Percentiles rank a stretch among this genome's conserved stretches.
Conservation (phyloP, 2,888 invertebrate species). For the Rapana venosa region DNA sequence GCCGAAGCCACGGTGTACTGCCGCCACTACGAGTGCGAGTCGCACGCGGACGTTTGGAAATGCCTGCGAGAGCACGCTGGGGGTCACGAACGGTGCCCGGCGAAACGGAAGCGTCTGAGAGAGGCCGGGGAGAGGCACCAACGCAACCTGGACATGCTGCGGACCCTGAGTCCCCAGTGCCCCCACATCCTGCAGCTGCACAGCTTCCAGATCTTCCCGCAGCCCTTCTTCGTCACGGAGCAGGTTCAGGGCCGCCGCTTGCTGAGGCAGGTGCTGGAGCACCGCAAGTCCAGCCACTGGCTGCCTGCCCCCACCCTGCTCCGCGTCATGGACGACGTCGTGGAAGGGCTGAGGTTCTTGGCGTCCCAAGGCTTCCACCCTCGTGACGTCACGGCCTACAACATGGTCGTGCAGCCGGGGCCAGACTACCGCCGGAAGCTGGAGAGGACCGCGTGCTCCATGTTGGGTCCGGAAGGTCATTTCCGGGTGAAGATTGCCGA, state of each 20-base stretch:
- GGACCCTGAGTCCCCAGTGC: neutral
- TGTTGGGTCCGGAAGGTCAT: neutral
- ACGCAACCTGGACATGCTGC: slow-evolving; percentile 20
- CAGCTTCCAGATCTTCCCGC: neutral
- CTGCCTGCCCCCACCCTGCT: neutral
- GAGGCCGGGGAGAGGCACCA: neutral
- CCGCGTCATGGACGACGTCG: neutral
- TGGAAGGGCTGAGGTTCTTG: slow-evolving; percentile 13
- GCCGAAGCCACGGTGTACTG: neutral
- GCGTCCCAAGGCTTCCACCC: neutral
- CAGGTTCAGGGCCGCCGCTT: neutral
- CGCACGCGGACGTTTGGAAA: neutral
- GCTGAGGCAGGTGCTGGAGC: neutral
- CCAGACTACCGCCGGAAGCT: neutral
- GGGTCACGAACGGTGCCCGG: no score
- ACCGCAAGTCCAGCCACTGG: neutral
- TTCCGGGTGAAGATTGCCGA: slow-evolving; percentile 25
- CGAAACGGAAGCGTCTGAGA: neutral
- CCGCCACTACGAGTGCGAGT: neutral
- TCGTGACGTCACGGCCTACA: slow-evolving; percentile 38
- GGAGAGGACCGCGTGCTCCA: neutral
- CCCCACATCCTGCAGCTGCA: neutral
- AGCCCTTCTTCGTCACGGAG: slow-evolving; percentile 34
- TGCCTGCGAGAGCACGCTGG: neutral
- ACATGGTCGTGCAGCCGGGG: slow-evolving; percentile 14